Evolutionary conservation across 2,888 invertebrate genomes (phyloP).

Genomic region (Mellilla xanthometata): DNA sequence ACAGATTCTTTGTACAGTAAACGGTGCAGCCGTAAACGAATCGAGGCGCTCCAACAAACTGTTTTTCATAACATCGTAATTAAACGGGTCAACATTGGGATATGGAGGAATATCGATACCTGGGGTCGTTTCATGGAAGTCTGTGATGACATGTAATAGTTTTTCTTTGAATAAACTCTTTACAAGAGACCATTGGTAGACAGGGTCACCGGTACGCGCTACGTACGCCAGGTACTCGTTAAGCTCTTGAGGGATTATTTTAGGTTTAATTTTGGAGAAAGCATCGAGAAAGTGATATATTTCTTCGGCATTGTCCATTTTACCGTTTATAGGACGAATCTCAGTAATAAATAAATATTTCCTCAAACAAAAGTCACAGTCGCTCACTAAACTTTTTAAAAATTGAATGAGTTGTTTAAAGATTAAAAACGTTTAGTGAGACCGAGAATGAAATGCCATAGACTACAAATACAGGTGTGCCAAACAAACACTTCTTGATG

Average conservation of each 20-base stretch:
- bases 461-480: too few species aligned
- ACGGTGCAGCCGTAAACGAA: conserved; percentile 94
- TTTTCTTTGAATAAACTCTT: conserved; percentile 95
- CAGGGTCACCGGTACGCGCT: conserved; percentile 96
- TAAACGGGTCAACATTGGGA: conserved; percentile 95
- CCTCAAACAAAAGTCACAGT: conserved; percentile 1
- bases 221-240: conserved; percentile 95
- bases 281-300: conserved; percentile 92
- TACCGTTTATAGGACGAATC: conserved; percentile 3
- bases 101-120: conserved; percentile 91
- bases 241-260: conserved; percentile 93
- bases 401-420: neutral
- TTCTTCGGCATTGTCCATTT: conserved; percentile 94
- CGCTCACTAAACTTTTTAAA: neutral
- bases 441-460: too few species aligned
- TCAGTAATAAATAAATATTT: neutral
- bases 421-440: neutral
- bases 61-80: conserved; percentile 94
- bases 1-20: conserved; percentile 97
- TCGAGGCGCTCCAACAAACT: conserved; percentile 91
- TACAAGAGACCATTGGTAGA: conserved; percentile 95
- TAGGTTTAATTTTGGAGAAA: conserved; percentile 88
- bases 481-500: too few species aligned
- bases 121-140: conserved; percentile 92
- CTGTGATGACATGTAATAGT: conserved; percentile 91